These are phyloP conservation scores for Isurus oxyrinchus DNA, from an alignment of 2,113 vertebrate species.

Conservation along the genomic window DNA sequence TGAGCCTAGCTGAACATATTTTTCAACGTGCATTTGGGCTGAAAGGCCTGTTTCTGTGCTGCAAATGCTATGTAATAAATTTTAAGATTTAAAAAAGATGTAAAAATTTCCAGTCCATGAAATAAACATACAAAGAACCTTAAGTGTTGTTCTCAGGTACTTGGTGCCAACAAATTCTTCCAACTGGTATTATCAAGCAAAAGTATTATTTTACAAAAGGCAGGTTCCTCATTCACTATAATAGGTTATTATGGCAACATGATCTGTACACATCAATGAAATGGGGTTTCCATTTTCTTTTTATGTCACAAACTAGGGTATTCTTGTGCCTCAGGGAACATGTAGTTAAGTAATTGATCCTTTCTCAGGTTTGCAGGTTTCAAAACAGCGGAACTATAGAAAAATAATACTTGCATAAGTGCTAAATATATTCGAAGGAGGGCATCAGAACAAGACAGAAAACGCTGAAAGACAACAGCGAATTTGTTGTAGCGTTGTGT, in stretches of 20 bases:
- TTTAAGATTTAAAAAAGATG: neutral
- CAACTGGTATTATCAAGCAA: neutral
- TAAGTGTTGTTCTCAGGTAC: neutral
- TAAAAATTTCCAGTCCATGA: neutral
- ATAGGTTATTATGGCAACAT: constrained; percentile 25
- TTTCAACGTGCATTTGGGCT: neutral
- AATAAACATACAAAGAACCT: neutral
- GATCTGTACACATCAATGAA: neutral
- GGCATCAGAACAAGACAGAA: neutral
- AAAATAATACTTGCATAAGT: constrained; percentile 18
- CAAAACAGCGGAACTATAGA: neutral
- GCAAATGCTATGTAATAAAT: neutral
- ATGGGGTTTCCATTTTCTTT: constrained; percentile 32
- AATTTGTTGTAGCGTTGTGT: neutral
- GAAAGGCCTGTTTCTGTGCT: neutral
- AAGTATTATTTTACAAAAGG: constrained; percentile 25
- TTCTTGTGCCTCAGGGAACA: constrained; percentile 9
- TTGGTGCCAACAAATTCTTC: neutral
- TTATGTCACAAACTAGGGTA: constrained; percentile 27
- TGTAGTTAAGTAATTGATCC: constrained; percentile 12
- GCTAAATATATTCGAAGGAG: neutral
- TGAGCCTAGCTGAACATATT: neutral
- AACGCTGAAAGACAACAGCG: neutral
- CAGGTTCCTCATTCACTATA: neutral
- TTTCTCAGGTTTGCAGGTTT: constrained; percentile 10